phyloP scores from a whole-genome alignment of 2,888 invertebrate species.

The Macrosiphum euphorbiae region DNA sequence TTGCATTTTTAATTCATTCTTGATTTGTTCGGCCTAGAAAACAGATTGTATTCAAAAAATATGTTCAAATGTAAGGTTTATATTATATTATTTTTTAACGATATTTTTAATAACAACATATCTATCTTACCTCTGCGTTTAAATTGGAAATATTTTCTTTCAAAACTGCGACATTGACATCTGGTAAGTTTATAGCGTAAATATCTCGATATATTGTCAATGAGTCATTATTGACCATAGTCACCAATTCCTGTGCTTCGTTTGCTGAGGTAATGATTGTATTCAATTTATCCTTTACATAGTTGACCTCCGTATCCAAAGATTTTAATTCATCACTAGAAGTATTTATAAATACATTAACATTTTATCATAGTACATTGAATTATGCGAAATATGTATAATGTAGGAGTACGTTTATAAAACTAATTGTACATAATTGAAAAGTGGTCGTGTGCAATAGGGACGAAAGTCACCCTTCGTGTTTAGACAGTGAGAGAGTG shows the following conservation, averaged over 20 bases:
- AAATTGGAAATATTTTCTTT: conserved; percentile 79
- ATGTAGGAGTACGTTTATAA: not conserved
- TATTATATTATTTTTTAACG: not conserved
- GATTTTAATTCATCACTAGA: conserved; percentile 78
- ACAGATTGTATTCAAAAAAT: not conserved
- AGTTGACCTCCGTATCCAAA: conserved; percentile 77
- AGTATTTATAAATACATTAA: conserved; percentile 66
- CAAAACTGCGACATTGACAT: conserved; percentile 80
- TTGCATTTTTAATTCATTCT: conserved; percentile 36
- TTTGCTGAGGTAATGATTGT: conserved; percentile 80
- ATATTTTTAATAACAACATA: not conserved
- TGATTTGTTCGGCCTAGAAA: conserved; percentile 30
- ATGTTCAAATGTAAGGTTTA: not conserved
- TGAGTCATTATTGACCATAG: conserved; percentile 85
- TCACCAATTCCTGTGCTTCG: conserved; percentile 79
- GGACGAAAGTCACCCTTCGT: not conserved
- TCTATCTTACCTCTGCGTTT: conserved; percentile 76
- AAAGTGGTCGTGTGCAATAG: not conserved
- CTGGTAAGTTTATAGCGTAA: conserved; percentile 82
- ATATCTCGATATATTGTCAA: conserved; percentile 85
- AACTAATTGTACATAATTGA: not conserved
- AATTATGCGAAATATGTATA: not conserved
- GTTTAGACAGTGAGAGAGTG: not conserved
- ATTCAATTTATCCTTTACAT: conserved; percentile 79
- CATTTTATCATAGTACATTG: not conserved